Conservation (phyloP, 2,797 vertebrate species). For the Rhinichthys osculus region DNA sequence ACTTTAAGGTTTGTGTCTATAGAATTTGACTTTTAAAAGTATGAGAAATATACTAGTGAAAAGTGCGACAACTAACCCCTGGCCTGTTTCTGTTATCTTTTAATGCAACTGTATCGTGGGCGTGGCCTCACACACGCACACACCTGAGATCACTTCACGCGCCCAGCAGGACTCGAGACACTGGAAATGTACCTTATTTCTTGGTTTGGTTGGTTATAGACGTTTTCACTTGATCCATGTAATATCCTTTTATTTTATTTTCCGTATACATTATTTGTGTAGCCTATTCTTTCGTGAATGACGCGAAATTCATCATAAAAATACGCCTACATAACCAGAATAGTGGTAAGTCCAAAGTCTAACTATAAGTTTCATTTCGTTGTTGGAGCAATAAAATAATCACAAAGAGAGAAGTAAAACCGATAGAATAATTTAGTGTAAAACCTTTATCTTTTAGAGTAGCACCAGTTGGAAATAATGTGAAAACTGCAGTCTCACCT, state of each 20-base stretch:
- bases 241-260: neutral
- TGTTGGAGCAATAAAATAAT: neutral
- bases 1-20: neutral
- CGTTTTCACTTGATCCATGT: neutral
- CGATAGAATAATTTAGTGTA: neutral
- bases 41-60: neutral
- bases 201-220: neutral
- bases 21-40: neutral
- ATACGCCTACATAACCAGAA: neutral
- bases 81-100: neutral
- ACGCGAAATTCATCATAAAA: neutral
- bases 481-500: no score
- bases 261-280: neutral
- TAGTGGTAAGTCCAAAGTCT: conserved; percentile 23
- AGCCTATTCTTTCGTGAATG: neutral
- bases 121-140: neutral
- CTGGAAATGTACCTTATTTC: neutral
- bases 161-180: neutral
- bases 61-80: no score
- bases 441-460: no score
- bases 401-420: neutral
- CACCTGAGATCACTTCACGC: neutral
- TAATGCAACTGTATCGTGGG: neutral
- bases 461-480: neutral
- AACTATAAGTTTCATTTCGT: neutral